Evolutionary conservation across 92 coral and sea anemone species (phyloP), one percentile per base, ranked within the genome.

Genomic region (Chrysogorgia sp.): DNA sequence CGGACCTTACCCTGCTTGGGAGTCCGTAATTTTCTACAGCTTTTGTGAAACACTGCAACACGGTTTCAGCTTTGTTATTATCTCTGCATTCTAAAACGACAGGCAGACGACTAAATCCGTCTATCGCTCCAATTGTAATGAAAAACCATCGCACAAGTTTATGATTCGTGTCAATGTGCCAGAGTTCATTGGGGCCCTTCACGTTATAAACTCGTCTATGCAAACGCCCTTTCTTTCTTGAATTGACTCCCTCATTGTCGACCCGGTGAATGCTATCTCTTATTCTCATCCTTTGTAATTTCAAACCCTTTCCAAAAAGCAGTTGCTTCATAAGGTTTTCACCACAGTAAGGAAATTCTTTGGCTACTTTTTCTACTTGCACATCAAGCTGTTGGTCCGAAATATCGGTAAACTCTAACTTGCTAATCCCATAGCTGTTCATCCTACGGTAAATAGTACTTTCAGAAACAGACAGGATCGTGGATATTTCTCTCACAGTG

Each of bases 181-280:
- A 82, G n/a, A 82, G 75, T 34, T 82, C 82, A 37, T 81, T 85
- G n/a, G 85, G 85, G 10, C 84, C 84, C 23, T 65, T 40, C 53
- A 80, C 84, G 67, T 66, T 65, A 56, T 80, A 67, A 0, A 68
- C 84, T 20, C 84, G 58, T 68, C 84, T 68, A 21, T 37, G 62
- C 61, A 80, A 43, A 22, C 77, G 63, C 28, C 84, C 68, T 69
- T 53, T 55, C 68, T 66, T 80, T 40, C 84, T 67, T 0, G 2
- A 43, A 3, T 69, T 35, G 14, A 71, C 74, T 1, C 76, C 87
- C 8, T 67, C 67, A 12, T 55, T 26, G 64, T 87, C 87, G 31
- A 86, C 83, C 20, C 84, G 31, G 35, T 86, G 83, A 37, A 86
- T 40, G 58, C 90, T 86, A 40, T 86, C 90, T 58, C 90, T 56